Evolutionary conservation across 2,113 vertebrate genomes (phyloP), one percentile per base, ranked within the genome.

Genomic region (Psophia crepitans): DNA sequence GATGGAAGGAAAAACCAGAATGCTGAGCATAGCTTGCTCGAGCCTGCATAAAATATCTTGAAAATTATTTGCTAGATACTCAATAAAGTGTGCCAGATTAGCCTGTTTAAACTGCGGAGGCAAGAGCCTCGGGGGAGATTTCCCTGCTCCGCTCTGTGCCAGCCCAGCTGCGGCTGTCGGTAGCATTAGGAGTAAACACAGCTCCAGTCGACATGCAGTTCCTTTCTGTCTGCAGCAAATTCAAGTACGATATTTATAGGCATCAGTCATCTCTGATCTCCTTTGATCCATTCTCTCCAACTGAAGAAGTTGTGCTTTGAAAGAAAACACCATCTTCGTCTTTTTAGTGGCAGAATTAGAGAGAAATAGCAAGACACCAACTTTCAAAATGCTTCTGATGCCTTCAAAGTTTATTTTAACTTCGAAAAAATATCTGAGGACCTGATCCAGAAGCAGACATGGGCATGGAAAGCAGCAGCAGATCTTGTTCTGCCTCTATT

Each of bases 221-320:
- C 86, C 26, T 23, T 90, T 85, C 75, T 89, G 89, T 90, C 87
- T 85, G 61, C 94, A 96, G 93, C 73, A 78, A 54, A 46, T 91
- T 81, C 75, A 79, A 76, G 65, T 23, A 20, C 82, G 93, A 63
- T 89, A 78, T 92, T 79, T 81, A 28, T 69, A 96, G 89, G 78
- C 84, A 82, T n/a, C 73, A 78, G 91, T 53, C 78, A 64, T 73
- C 64, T 97, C 71, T n/a, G 35, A 83, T 86, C 86, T 89, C 64
- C 96, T 97, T 85, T 91, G 85, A 92, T 84, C 90, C 79, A 56
- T 92, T 96, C 96, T 91, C 80, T 77, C 81, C 46, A 61, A 87
- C 73, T 51, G 66, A 82, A 87, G 79, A 84, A 80, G 46, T 14
- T 41, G 35, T 39, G 44, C 16, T 90, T 78, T 89, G 77, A 77